Evolutionary conservation across 2,113 vertebrate species (phyloP).

Genomic region (Nasalis larvatus): DNA sequence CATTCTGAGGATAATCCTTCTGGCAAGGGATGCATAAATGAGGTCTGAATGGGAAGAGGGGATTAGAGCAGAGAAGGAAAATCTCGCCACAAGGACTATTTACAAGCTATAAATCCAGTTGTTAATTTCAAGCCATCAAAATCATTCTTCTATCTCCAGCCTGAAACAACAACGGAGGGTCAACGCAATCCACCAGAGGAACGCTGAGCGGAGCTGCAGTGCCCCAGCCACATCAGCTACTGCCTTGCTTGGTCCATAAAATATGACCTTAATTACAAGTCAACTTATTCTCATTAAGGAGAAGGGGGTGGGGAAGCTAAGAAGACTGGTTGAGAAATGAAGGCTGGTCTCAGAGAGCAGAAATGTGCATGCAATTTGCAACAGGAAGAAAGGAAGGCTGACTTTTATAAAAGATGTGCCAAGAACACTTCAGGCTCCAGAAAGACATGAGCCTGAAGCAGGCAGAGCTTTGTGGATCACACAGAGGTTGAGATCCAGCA

Average conservation of each 20-base stretch:
- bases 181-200: constrained; percentile 50
- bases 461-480: not conserved
- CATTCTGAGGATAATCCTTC: constrained; percentile 71
- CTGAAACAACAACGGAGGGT: constrained; percentile 75
- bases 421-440: constrained; percentile 47
- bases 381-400: constrained; percentile 80
- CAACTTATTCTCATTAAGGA: constrained; percentile 72
- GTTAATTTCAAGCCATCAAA: constrained; percentile 85
- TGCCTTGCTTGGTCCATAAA: constrained; percentile 74
- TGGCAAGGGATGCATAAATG: constrained; percentile 75
- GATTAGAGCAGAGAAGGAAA: constrained; percentile 74
- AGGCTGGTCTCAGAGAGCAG: constrained; percentile 40
- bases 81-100: constrained; percentile 79
- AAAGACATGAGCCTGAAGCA: not conserved
- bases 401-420: constrained; percentile 67
- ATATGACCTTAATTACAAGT: constrained; percentile 82
- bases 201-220: constrained; percentile 28
- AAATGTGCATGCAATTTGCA: constrained; percentile 85
- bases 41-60: constrained; percentile 78
- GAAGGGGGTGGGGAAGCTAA: not conserved
- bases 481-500: not conserved
- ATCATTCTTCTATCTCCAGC: constrained; percentile 73
- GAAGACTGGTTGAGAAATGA: constrained; percentile 61
- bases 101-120: constrained; percentile 84
- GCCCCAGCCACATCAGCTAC: constrained; percentile 30